Percentiles rank a stretch among this genome's conserved stretches.
These are phyloP conservation scores for Alligator mississippiensis DNA, from an alignment of 2,113 vertebrate species.

Conservation along the genomic window DNA sequence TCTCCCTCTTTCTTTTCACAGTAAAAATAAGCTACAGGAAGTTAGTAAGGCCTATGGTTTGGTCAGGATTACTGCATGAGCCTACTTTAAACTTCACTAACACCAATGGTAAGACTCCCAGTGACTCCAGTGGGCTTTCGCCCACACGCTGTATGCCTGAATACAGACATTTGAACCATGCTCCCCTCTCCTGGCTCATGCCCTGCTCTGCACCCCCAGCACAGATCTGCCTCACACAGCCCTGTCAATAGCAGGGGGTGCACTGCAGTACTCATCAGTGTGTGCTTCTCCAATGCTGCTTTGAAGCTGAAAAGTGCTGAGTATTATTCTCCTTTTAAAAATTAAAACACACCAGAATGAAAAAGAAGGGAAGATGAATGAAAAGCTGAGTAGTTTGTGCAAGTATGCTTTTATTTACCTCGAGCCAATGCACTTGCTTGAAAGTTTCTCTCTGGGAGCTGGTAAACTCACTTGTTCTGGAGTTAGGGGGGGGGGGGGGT, in stretches of 20 bases:
- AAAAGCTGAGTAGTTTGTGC: not conserved
- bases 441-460: not conserved
- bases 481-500: not conserved
- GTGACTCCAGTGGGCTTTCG: not conserved
- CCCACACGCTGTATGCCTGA: not conserved
- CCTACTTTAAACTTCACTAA: not conserved
- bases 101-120: not conserved
- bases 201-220: not conserved
- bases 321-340: not conserved
- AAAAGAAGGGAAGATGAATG: not conserved
- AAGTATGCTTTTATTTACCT: not conserved
- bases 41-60: not conserved
- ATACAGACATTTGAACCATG: not conserved
- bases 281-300: not conserved
- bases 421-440: not conserved
- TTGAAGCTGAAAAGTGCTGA: not conserved
- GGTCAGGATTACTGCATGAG: not conserved
- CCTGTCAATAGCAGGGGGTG: not conserved
- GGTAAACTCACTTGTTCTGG: not conserved
- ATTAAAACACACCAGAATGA: not conserved
- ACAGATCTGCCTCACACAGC: not conserved
- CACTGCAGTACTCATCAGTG: not conserved
- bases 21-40: not conserved
- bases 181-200: not conserved
- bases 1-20: not conserved